Evolutionary conservation across 2,888 invertebrate genomes (phyloP), one percentile per base, ranked within the genome.

Genomic region (Trachelus stipa): DNA sequence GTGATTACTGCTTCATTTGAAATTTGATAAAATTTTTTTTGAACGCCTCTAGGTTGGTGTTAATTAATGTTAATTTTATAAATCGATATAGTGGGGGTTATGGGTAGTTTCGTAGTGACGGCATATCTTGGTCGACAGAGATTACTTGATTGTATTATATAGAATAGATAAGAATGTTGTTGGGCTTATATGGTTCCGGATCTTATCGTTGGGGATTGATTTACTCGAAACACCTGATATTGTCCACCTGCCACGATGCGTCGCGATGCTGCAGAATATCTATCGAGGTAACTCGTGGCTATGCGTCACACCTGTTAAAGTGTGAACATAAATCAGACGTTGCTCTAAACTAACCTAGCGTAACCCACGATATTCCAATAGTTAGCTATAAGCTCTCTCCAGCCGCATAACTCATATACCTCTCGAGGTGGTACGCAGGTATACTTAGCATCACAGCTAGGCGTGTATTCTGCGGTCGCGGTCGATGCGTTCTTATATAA

Each of bases 221-320:
- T 79, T 77, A 68, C 73, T 71, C 68, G 37, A 34, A 68, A 76
- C 76, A 35, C 73, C 56, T 34, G 76, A 73, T 73, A 76, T 79
- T 78, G 78, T 78, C 78, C 78, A 78, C 78, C 76, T 78, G 78
- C 68, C 71, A 33, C 76, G 33, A 33, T 23, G 71, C 31, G 71
- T 31, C 71, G 71, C 75, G 76, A 78, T 73, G 75, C 73, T 76
- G 75, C 78, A 73, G 75, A 75, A 78, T 78, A 76, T 71, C 71
- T 23, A 34, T 68, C 73, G 68, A 37, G 73, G 76, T 76, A 73
- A 78, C 78, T 78, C 76, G 76, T 73, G 78, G 78, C 78, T 73
- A 35, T 76, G 78, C 78, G 78, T 78, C 76, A 76, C 78, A 78
- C 78, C 78, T 78, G 76, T 78, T 78, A 78, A 78, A 79, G 76